Evolutionary conservation across 2,797 vertebrate genomes (phyloP), one percentile per base, ranked within the genome.

Genomic region (Cirrhinus mrigala): DNA sequence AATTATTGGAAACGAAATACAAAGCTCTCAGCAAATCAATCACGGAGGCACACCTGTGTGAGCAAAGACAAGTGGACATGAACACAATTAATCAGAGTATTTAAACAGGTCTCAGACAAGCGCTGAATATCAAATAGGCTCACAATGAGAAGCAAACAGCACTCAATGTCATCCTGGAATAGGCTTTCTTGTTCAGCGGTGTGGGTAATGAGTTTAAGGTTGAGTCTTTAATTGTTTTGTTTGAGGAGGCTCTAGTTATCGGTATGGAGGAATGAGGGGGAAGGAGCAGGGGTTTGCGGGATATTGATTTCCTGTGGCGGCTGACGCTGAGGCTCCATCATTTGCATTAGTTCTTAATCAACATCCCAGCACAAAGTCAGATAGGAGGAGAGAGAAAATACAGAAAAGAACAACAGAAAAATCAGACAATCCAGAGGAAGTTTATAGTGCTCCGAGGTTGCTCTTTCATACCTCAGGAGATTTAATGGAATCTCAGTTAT

Each of bases 201-300:
- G 83, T 88, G 89, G 89, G 87, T 86, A 90, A 90, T 88, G 81
- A 89, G 71, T 87, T 90, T 87, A 83, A 81, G 84, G 79, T 82
- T 73, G 70, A 84, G 82, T 68, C 70, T 86, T 90, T 90, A 87
- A 90, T 87, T 88, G 88, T 90, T 91, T 90, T 84, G 87, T 80
- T 87, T 86, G 74, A 87, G 77, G 48, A 86, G 82, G 64, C 22
- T 85, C 71, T 76, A 82, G 78, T 74, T 80, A 79, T 78, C 37
- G 33, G 76, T 79, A 27, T 12, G 70, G 33, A 56, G 64, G 52
- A 83, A 66, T 50, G 44, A 66, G 33, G 62, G 77, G 85, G 81
- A 74, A 46, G 50, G 75, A 60, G 48, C 62, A 24, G 52, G 33
- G 52, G 82, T 68, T 80, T 52, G 64, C 24, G 54, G 86, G 81